Base-by-base conservation (phyloP, 2,888 invertebrate species). In the Labia minor region DNA sequence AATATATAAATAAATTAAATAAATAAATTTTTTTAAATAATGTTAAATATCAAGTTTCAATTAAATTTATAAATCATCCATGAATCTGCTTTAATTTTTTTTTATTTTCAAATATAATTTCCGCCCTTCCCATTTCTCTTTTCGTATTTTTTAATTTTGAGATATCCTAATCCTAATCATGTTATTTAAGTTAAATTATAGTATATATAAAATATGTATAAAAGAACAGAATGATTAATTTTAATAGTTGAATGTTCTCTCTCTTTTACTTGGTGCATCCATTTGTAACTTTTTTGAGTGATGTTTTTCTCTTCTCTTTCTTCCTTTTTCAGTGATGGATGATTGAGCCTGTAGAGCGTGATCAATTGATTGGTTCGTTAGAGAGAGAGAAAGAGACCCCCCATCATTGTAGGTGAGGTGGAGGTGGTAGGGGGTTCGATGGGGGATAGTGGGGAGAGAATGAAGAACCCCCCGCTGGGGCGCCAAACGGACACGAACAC, bases 311-410 rank as follows among this genome's bases (percentile, higher is more conserved):
- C 8, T 49, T 49, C 14, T 14, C 14, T 49, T 11, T 14, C 14
- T 49, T 4, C 16, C 14, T 49, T 49, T 49, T 14, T 4, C 6
- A 8, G 49, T 8, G n/a, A n/a, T n/a, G 3, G 49, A 14, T 8
- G 3, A 14, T 8, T 49, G 3, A 14, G 49, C 49, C 49, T 49
- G 49, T 14, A 49, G 49, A 49, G 49, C 49, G 49, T 49, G 49
- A 49, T 49, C 49, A 49, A 49, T 49, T 49, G 49, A 49, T 49
- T 49, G 49, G 49, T 49, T 49, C 49, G 49, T 49, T 49, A 49
- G 49, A 49, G 49, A 49, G 49, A 49, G 49, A 49, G 26, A 26
- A 26, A 26, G 26, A 26, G 4, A 3, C 26, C 26, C 26, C n/a
- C 49, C 49, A 49, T 14, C 49, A 8, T 14, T 16, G 6, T 14